Conservation (phyloP, 92 coral and sea anemone genomes). For the Paramuricea clavata region DNA sequence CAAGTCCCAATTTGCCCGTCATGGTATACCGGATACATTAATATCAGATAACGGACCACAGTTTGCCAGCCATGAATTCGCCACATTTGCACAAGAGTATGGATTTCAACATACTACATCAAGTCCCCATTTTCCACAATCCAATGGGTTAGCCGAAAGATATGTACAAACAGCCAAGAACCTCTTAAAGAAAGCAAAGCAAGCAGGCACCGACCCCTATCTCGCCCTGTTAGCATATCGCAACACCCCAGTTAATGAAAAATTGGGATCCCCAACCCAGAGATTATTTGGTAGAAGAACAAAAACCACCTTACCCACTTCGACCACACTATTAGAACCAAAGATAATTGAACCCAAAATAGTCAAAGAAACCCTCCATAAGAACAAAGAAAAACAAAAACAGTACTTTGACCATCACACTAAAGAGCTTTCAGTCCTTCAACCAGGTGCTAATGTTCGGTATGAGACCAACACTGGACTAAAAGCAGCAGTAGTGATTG, state of each 20-base stretch:
- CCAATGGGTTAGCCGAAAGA: constrained; percentile 38
- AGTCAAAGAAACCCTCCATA: neutral
- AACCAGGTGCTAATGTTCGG: neutral
- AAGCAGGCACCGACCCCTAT: constrained; percentile 43
- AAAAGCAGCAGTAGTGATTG: neutral
- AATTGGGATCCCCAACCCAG: constrained; percentile 17
- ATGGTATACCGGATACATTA: constrained; percentile 38
- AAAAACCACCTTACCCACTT: constrained; percentile 26
- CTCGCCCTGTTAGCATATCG: constrained; percentile 35
- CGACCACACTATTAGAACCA: constrained; percentile 10
- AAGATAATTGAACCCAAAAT: neutral
- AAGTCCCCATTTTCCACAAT: constrained; percentile 40
- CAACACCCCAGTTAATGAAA: constrained; percentile 27
- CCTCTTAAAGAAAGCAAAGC: constrained; percentile 27
- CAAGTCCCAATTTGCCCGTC: constrained; percentile 42
- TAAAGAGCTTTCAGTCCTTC: neutral
- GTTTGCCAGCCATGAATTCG: constrained; percentile 28
- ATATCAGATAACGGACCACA: constrained; percentile 35
- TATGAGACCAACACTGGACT: neutral
- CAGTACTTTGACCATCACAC: neutral
- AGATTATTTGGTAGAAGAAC: constrained; percentile 37
- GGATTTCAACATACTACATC: constrained; percentile 28
- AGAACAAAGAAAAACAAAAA: constrained; percentile 5
- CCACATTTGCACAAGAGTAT: constrained; percentile 10
- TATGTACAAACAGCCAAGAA: constrained; percentile 48